A percentile compares a stretch with the other conserved stretches of the same genome.
Evolutionary conservation across 2,113 vertebrate genomes (phyloP).

Genomic region (Albula goreensis): DNA sequence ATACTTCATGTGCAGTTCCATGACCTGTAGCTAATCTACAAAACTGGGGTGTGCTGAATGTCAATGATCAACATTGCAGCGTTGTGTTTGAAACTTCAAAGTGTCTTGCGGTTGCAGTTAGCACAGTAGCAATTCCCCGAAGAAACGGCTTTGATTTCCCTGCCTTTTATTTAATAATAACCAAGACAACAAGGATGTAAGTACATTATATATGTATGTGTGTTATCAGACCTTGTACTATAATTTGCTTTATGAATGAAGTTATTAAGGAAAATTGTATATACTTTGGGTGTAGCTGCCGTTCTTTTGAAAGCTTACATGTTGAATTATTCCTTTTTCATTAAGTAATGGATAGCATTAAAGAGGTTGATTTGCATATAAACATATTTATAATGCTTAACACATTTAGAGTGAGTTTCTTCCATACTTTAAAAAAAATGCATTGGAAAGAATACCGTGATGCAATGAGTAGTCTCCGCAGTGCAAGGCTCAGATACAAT

Average conservation of each 20-base stretch:
- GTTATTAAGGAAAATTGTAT: background rate
- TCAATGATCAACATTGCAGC: constrained; percentile 64
- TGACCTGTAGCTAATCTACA: constrained; percentile 71
- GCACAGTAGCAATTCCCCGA: constrained; percentile 32
- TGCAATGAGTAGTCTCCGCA: constrained; percentile 16
- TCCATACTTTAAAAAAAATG: constrained; percentile 33
- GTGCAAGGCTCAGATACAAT: constrained; percentile 22
- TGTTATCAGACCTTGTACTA: background rate
- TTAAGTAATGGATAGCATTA: constrained; percentile 40
- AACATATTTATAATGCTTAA: constrained; percentile 37
- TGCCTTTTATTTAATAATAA: constrained; percentile 39
- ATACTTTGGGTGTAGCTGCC: background rate
- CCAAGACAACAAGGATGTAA: constrained; percentile 36
- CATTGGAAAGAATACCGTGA: constrained; percentile 47
- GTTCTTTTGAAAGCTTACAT: background rate
- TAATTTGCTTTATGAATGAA: constrained; percentile 18
- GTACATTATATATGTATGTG: constrained; percentile 36
- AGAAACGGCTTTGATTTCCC: constrained; percentile 39
- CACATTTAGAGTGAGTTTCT: constrained; percentile 46
- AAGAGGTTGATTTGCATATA: constrained; percentile 55
- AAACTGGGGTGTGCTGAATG: constrained; percentile 64
- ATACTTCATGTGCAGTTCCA: constrained; percentile 65
- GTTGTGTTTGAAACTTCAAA: constrained; percentile 56
- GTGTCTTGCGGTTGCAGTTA: constrained; percentile 26
- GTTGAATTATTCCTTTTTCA: constrained; percentile 1